Percentiles rank a stretch among this genome's conserved stretches.
Evolutionary conservation across 2,113 vertebrate genomes (phyloP).

Genomic region (Asarcornis scutulata): DNA sequence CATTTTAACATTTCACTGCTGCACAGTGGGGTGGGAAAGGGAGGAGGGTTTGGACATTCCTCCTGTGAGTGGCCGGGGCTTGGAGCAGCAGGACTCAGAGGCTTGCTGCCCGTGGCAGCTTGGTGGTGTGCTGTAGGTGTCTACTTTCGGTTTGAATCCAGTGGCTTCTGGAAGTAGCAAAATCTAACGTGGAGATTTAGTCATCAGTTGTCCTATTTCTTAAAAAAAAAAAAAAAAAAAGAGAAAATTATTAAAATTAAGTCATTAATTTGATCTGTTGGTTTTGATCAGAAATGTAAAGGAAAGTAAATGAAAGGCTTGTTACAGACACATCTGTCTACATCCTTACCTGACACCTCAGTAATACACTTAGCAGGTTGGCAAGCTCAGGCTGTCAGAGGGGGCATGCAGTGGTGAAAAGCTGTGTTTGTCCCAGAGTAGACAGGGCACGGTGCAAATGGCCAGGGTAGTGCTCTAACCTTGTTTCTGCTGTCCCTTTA

Average conservation of each 20-base stretch:
- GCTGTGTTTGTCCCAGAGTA: neutral
- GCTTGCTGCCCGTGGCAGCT: neutral
- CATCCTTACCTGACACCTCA: neutral
- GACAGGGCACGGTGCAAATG: constrained; percentile 17
- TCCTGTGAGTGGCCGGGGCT: neutral
- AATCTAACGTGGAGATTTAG: neutral
- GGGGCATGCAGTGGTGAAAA: constrained; percentile 12
- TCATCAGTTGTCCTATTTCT: too few species aligned
- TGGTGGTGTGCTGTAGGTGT: neutral
- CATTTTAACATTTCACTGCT: neutral
- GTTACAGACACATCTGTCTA: neutral
- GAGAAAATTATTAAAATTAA: neutral
- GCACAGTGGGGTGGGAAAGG: neutral
- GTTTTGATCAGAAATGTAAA: neutral
- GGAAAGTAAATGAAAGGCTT: neutral
- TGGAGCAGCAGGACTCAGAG: neutral
- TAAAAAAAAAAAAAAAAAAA: neutral
- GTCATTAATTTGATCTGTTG: neutral
- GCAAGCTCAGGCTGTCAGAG: constrained; percentile 58
- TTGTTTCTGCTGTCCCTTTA: neutral
- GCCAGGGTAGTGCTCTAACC: neutral
- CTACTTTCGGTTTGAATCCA: neutral
- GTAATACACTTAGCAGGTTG: constrained; percentile 20
- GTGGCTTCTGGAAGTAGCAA: neutral
- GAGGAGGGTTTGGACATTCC: neutral